A percentile compares a stretch with the other conserved stretches of the same genome.
These are phyloP conservation scores for Ormyrus labotus DNA, from an alignment of 2,888 invertebrate genomes.

Conservation along the genomic window DNA sequence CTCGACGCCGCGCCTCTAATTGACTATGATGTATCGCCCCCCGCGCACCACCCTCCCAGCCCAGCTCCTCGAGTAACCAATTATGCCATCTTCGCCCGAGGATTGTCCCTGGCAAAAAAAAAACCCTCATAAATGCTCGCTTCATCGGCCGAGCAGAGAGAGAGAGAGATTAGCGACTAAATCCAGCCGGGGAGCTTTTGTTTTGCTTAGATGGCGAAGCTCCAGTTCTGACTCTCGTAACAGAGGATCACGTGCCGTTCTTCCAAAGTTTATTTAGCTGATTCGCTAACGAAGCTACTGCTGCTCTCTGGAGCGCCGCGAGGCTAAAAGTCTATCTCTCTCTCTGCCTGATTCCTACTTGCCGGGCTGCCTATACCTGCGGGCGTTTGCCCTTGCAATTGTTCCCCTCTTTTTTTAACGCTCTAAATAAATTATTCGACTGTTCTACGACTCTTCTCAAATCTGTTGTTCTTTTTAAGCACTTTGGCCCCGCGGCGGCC, in stretches of 20 bases:
- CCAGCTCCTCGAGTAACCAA: no score
- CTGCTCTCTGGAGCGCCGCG: not conserved
- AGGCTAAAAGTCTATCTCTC: constrained; percentile 40
- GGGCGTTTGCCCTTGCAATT: no score
- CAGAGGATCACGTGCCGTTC: constrained; percentile 41
- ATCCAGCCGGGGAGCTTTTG: constrained; percentile 41
- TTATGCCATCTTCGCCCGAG: no score
- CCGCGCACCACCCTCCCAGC: no score
- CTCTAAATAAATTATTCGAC: not conserved
- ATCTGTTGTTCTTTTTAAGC: not conserved
- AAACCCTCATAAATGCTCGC: no score
- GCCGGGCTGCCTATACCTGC: not conserved
- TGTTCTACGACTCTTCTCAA: not conserved
- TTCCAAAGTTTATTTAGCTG: constrained; percentile 56
- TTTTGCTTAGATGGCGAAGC: constrained; percentile 28
- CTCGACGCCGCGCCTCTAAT: not conserved
- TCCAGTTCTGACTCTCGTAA: constrained; percentile 24
- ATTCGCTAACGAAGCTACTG: constrained; percentile 53
- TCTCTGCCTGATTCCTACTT: constrained; percentile 4
- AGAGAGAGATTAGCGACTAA: constrained; percentile 24
- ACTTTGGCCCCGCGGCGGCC: not conserved
- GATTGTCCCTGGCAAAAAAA: no score
- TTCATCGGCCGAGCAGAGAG: not conserved
- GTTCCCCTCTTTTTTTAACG: not conserved
- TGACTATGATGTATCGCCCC: not conserved